phyloP scores from a whole-genome alignment of 2,797 vertebrate species.

The Orestias chungarensis region DNA sequence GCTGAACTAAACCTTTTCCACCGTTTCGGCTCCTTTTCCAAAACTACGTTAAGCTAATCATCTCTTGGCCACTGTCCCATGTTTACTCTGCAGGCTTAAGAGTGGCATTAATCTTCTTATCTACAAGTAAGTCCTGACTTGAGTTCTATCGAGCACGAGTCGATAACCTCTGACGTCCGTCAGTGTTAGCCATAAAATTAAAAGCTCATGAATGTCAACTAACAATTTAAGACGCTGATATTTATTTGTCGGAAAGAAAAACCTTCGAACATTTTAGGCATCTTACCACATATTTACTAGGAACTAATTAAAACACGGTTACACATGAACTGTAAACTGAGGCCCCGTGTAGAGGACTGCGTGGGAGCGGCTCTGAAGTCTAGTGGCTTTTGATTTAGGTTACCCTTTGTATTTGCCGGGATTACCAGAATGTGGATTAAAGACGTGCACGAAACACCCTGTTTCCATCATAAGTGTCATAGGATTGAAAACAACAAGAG shows the following conservation, averaged over 20 bases:
- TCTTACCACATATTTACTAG: not conserved
- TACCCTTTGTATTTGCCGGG: slow-evolving; percentile 76
- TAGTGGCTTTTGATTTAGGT: slow-evolving; percentile 74
- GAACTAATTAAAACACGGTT: not conserved
- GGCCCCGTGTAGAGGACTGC: slow-evolving; percentile 16
- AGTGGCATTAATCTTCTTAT: not conserved
- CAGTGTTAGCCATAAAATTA: not conserved
- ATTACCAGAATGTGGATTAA: slow-evolving; percentile 76
- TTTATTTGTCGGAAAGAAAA: not conserved
- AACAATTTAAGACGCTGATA: not conserved
- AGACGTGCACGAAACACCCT: slow-evolving; percentile 51
- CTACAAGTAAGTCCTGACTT: not conserved
- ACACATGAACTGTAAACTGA: not conserved
- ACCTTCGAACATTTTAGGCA: not conserved
- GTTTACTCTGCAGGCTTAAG: not conserved
- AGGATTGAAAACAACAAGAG: slow-evolving; percentile 40
- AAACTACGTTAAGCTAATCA: slow-evolving; percentile 12
- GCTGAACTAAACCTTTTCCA: not conserved
- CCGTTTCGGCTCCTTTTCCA: not conserved
- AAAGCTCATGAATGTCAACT: not conserved
- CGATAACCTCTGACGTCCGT: not conserved
- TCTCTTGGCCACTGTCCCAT: not conserved
- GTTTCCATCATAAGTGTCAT: slow-evolving; percentile 43
- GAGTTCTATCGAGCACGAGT: not conserved
- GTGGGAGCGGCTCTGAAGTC: slow-evolving; percentile 32